Conservation (phyloP, 2,888 invertebrate genomes). For the Emmelina monodactyla region DNA sequence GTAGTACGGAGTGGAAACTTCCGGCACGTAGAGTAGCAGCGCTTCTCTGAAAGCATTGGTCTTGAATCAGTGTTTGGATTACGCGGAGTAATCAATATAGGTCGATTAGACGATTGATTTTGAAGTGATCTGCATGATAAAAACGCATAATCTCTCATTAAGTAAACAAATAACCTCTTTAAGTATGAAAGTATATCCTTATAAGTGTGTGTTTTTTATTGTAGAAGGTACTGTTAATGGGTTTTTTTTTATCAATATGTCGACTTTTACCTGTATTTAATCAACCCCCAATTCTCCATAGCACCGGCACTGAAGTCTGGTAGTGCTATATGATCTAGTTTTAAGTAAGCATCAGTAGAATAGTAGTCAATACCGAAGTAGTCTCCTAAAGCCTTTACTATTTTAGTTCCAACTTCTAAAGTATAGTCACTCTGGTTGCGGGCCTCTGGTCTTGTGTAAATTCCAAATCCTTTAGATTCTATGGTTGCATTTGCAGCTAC, state of each 20-base stretch:
- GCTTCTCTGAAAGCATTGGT: slow-evolving; percentile 52
- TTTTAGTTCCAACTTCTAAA: slow-evolving; percentile 62
- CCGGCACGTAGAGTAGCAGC: slow-evolving; percentile 47
- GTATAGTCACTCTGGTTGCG: slow-evolving; percentile 73
- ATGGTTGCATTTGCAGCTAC: slow-evolving; percentile 27
- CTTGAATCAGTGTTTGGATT: too few species aligned
- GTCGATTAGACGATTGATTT: too few species aligned
- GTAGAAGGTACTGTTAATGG: too few species aligned
- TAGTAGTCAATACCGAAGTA: slow-evolving; percentile 69
- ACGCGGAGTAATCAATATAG: too few species aligned
- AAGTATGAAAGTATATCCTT: too few species aligned
- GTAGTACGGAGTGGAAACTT: slow-evolving; percentile 45
- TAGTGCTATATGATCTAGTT: slow-evolving; percentile 85
- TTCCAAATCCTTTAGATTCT: slow-evolving; percentile 51
- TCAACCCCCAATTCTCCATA: slow-evolving; percentile 93
- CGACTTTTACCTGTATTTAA: slow-evolving; percentile 80
- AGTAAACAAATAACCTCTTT: too few species aligned
- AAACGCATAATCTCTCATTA: too few species aligned
- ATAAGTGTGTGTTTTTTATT: too few species aligned
- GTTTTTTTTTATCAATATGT: too few species aligned
- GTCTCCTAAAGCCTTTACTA: slow-evolving; percentile 55
- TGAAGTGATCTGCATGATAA: too few species aligned
- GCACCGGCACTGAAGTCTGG: slow-evolving; percentile 86
- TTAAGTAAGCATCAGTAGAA: slow-evolving; percentile 63
- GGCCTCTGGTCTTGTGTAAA: slow-evolving; percentile 76